A percentile compares a stretch with the other conserved stretches of the same genome.
Conservation (phyloP, 2,888 invertebrate genomes). For the Lapara coniferarum region DNA sequence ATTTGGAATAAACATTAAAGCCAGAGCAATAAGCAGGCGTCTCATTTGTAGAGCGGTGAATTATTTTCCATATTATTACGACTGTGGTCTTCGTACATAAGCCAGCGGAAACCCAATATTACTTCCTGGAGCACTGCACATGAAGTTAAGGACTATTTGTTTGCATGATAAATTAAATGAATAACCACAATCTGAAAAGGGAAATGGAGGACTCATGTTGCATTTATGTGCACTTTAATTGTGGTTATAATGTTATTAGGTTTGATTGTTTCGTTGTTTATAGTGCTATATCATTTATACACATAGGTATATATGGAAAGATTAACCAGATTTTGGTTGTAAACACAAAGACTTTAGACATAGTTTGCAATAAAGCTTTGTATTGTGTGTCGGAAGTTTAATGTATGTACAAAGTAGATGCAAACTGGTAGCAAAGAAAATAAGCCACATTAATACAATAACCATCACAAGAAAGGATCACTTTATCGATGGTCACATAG, state of each 20-base stretch:
- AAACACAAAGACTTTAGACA: too few relatives aligned
- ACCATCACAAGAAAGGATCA: too few relatives aligned
- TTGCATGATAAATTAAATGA: conserved; percentile 28
- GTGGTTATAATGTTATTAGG: not conserved
- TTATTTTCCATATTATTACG: conserved; percentile 29
- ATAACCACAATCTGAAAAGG: conserved; percentile 38
- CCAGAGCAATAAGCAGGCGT: conserved; percentile 19
- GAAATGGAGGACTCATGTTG: conserved; percentile 36
- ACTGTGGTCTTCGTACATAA: conserved; percentile 32
- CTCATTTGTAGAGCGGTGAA: conserved; percentile 26
- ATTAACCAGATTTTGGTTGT: too few relatives aligned
- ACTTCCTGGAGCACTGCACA: conserved; percentile 35
- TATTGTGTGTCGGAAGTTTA: too few relatives aligned
- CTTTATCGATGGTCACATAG: too few relatives aligned
- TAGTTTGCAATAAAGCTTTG: too few relatives aligned
- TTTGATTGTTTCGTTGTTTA: not conserved
- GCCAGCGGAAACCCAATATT: conserved; percentile 33
- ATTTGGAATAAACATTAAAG: conserved; percentile 17
- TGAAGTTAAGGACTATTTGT: conserved; percentile 31
- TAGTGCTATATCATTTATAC: too few relatives aligned
- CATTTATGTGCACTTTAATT: not conserved
- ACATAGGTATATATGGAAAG: too few relatives aligned
- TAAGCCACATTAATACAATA: too few relatives aligned
- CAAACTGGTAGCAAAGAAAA: too few relatives aligned
- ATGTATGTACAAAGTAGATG: too few relatives aligned